Evolutionary conservation across 2,888 invertebrate genomes (phyloP).

Genomic region (Stenichneumon culpator): DNA sequence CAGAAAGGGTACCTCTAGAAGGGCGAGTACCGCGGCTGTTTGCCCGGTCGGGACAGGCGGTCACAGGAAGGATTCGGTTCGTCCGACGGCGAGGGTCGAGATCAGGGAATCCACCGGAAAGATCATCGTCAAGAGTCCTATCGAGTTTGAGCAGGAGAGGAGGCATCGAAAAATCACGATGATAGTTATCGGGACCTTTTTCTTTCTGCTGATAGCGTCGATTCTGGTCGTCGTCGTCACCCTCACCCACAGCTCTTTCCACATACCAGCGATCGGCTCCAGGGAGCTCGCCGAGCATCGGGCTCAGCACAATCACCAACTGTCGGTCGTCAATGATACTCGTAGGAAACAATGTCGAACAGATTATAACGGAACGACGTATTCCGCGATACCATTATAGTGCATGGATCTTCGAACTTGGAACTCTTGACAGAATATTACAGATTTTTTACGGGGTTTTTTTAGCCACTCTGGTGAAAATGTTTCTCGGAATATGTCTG

Average conservation of each 20-base stretch:
- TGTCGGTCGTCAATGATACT: conserved; percentile 56
- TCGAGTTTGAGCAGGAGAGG: conserved; percentile 88
- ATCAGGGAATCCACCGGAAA: conserved; percentile 83
- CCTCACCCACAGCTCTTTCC: conserved; percentile 90
- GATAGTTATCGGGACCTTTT: conserved; percentile 90
- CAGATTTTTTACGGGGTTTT: background rate
- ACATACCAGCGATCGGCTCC: conserved; percentile 88
- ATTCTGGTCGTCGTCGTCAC: conserved; percentile 92
- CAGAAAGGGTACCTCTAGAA: conserved; percentile 74
- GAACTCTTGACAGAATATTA: conserved; percentile 32
- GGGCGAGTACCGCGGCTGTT: conserved; percentile 69
- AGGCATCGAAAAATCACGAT: conserved; percentile 90
- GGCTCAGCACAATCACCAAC: conserved; percentile 75
- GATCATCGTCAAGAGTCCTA: conserved; percentile 79
- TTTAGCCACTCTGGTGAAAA: too few species aligned
- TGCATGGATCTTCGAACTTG: conserved; percentile 11
- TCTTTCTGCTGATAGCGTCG: conserved; percentile 91
- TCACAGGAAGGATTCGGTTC: conserved; percentile 94
- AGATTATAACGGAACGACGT: background rate
- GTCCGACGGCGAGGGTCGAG: conserved; percentile 74
- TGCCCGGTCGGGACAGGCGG: conserved; percentile 46
- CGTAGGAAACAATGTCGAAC: conserved; percentile 57
- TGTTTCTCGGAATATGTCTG: too few species aligned
- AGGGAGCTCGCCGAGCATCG: conserved; percentile 80
- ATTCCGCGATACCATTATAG: background rate